Conservation (phyloP, 2,113 vertebrate genomes). For the Zingel zingel region DNA sequence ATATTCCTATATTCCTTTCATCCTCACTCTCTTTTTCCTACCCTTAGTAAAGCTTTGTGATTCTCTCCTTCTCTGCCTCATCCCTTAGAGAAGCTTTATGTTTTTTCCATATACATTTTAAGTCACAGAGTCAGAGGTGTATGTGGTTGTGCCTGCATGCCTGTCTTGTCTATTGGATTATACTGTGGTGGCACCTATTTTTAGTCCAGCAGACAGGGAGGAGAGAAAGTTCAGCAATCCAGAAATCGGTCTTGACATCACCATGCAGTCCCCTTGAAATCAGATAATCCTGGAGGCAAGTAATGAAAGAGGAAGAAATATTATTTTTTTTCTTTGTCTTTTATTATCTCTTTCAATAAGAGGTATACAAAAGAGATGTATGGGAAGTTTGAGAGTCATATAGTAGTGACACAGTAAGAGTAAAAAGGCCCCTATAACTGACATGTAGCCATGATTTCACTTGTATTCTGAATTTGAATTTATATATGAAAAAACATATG, state of each 20-base stretch:
- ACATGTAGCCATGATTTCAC: neutral
- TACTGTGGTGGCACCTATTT: conserved; percentile 46
- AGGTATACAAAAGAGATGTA: neutral
- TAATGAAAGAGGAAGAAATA: conserved; percentile 34
- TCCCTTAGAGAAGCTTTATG: conserved; percentile 18
- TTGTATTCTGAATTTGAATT: neutral
- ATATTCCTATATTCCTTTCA: neutral
- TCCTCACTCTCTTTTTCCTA: neutral
- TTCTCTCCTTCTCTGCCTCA: neutral
- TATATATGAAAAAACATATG: neutral
- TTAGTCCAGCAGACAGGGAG: conserved; percentile 30
- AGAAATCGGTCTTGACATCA: conserved; percentile 33
- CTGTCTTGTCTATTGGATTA: conserved; percentile 61
- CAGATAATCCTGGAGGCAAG: conserved; percentile 37
- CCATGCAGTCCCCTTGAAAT: conserved; percentile 49
- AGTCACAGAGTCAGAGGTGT: conserved; percentile 24
- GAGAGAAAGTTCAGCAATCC: conserved; percentile 31
- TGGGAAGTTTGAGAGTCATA: neutral
- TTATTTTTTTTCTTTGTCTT: conserved; percentile 1
- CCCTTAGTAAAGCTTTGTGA: conserved; percentile 1
- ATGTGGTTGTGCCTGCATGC: conserved; percentile 10
- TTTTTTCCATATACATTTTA: conserved; percentile 28
- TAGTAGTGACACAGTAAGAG: neutral
- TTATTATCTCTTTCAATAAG: conserved; percentile 14
- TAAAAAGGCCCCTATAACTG: too few relatives aligned